Evolutionary conservation across 2,888 invertebrate species (phyloP).

Genomic region (Neoitamus cyanurus): DNA sequence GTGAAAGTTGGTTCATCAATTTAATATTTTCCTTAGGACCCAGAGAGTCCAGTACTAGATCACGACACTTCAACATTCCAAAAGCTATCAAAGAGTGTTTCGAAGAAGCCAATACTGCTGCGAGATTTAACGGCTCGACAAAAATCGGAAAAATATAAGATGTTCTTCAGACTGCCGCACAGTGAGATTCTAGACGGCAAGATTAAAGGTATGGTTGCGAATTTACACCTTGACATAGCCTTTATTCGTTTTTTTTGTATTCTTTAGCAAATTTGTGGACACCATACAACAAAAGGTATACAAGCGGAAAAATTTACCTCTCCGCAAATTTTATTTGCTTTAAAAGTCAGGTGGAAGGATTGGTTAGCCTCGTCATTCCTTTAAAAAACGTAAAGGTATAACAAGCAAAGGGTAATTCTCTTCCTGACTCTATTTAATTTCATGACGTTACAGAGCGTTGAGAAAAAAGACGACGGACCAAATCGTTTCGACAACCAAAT

Average conservation of each 20-base stretch:
- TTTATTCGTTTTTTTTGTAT: too few species aligned
- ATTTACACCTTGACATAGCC: too few species aligned
- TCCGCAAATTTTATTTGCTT: conserved; percentile 97
- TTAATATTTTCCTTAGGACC: conserved; percentile 71
- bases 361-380: conserved; percentile 90
- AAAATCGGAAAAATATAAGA: conserved; percentile 90
- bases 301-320: conserved; percentile 88
- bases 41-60: conserved; percentile 91
- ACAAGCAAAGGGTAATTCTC: neutral
- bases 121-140: conserved; percentile 95
- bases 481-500: conserved; percentile 68
- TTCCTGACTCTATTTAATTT: neutral
- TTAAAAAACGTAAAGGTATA: conserved; percentile 78
- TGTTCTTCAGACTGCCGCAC: conserved; percentile 86
- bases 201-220: conserved; percentile 75
- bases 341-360: conserved; percentile 84
- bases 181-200: conserved; percentile 94
- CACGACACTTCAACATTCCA: conserved; percentile 84
- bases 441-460: conserved; percentile 61
- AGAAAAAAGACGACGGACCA: conserved; percentile 65
- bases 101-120: conserved; percentile 92
- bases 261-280: conserved; percentile 80
- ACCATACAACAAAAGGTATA: conserved; percentile 91
- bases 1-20: neutral
- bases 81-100: conserved; percentile 87